These are phyloP conservation scores for Pantelozetes paolii DNA, from an alignment of 2,888 invertebrate genomes.

Conservation along the genomic window DNA sequence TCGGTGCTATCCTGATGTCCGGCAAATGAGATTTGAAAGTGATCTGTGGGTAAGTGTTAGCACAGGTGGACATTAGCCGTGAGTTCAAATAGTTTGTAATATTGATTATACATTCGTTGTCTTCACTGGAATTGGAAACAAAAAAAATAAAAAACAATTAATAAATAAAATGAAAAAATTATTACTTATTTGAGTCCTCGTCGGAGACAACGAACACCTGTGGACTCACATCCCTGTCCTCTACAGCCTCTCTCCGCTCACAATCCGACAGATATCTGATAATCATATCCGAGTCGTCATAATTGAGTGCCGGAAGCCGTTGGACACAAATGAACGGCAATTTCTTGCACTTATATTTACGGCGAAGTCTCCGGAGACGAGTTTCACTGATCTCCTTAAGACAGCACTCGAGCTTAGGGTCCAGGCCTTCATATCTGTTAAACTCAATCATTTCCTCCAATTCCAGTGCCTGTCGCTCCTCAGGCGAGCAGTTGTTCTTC, in stretches of 20 bases:
- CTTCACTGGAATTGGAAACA: no score
- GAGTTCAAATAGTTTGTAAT: not conserved
- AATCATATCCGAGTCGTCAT: not conserved
- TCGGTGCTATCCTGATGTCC: not conserved
- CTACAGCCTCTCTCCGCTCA: no score
- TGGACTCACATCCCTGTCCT: no score
- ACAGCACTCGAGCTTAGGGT: not conserved
- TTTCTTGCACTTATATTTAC: not conserved
- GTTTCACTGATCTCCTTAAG: not conserved
- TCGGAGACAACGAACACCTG: no score
- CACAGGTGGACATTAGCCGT: not conserved
- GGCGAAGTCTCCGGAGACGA: not conserved
- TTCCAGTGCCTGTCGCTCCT: not conserved
- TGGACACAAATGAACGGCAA: not conserved
- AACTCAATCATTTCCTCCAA: not conserved
- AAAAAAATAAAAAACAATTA: no score
- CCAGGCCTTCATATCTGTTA: not conserved
- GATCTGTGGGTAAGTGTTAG: constrained; percentile 25
- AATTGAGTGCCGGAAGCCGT: not conserved
- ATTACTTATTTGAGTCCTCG: no score
- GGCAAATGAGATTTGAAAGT: constrained; percentile 24
- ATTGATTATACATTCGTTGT: no score
- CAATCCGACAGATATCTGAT: no score
- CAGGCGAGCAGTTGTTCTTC: not conserved
- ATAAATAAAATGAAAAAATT: no score